Evolutionary conservation across 2,113 vertebrate species (phyloP), one percentile per base, ranked within the genome.

Genomic region (Physeter macrocephalus): DNA sequence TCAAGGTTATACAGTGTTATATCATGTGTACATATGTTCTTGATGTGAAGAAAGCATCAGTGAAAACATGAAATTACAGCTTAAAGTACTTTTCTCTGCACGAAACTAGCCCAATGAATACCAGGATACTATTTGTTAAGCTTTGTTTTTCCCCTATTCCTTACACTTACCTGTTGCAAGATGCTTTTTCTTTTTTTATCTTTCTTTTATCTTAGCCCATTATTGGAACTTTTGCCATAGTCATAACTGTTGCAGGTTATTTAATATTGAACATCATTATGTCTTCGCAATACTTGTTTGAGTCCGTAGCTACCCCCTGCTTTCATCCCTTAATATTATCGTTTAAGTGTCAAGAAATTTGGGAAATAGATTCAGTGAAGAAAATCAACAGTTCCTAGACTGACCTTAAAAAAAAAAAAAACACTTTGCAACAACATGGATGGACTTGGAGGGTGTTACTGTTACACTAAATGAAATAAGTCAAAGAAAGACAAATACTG

Each of bases 11-110:
- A 67, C 29, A 46, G 29, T 95, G 17, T 61, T 94, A 27, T 62
- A 12, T 29, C 36, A 66, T 36, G 23, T 81, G n/a, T 94, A 25
- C 9, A 5, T 52, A 71, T 74, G 12, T 66, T 71, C 25, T 81
- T 72, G 18, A 72, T 69, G 25, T 92, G 78, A 81, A 52, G 81
- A 95, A 90, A 92, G 8, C 1, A 71, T 71, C 39, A 61, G 14
- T 85, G 61, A 95, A 81, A 94, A 75, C 64, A 81, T 62, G 39
- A 81, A 98, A 90, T n/a, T 80, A 52, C n/a, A 90, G 12, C 43
- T 87, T 87, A 59, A 46, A 41, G 25, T 82, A 64, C 12, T 94
- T 85, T 90, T 90, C 8, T 82, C 14, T 36, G 46, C 1, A 64
- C 2, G 88, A 61, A 95, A 52, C 3, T 64, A 52, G 14, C 41